Base-by-base conservation (phyloP, 2,888 invertebrate species). In the Antheraea yamamai region DNA sequence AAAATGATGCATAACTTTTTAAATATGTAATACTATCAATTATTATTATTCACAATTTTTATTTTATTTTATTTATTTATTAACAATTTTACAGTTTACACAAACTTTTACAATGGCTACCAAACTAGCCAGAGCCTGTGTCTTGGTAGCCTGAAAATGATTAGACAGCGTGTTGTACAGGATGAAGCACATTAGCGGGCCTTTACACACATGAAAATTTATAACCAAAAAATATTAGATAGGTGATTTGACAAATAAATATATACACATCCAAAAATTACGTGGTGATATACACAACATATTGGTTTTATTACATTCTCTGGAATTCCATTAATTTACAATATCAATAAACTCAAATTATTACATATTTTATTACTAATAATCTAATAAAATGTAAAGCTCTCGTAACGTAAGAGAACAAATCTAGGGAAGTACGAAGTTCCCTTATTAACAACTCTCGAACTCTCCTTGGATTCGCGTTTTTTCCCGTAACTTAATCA, bases 321-420 rank as follows among this genome's bases (percentile, higher is more conserved):
- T n/a, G 61, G 26, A 0, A 16, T 30, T 26, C 16, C 16, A 66
- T 66, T 16, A 66, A 66, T 30, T 74, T 79, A 80, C 78, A 81
- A 80, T 81, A 80, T 81, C 84, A 79, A 88, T 87, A 87, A 88
- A 88, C 86, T 84, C 89, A 16, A 39, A 39, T 39, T 20, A 39
- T 14, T 39, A 92, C 92, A 91, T 92, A 92, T 91, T 84, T 85
- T 85, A 66, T 87, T 90, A 92, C 93, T 93, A 93, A 93, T 91
- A 90, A 89, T 91, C 88, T 89, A 92, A 93, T 93, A 92, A 93
- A 94, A 88, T 93, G 90, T 92, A 94, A 85, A 91, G 87, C 89
- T 87, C 79, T 88, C 85, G 89, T 90, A 89, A 91, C 90, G 87
- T 89, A 77, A 71, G 84, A 71, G 84, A 77, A 78, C 81, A 81